These are phyloP conservation scores for Gonatopus flavifemur DNA, from an alignment of 1,140 invertebrate species.

Conservation along the genomic window DNA sequence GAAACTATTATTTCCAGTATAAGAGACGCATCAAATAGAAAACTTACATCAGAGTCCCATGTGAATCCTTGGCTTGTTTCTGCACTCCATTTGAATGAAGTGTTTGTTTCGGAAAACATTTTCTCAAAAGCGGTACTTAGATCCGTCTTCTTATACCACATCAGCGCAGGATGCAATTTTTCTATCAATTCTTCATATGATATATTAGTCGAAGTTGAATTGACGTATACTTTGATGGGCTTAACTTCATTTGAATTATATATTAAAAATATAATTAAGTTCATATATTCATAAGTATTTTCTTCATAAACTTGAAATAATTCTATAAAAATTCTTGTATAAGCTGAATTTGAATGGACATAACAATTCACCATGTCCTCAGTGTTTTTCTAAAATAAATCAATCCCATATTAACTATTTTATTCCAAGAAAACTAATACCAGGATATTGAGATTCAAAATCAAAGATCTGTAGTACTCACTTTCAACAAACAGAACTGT, in stretches of 20 bases:
- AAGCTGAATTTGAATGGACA: conserved; percentile 17
- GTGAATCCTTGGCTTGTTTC: conserved; percentile 1
- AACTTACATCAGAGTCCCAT: conserved; percentile 12
- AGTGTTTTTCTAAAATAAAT: conserved; percentile 17
- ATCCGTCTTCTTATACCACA: conserved; percentile 13
- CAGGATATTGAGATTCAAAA: too few relatives aligned
- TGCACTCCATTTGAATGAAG: conserved; percentile 15
- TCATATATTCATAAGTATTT: conserved; percentile 7
- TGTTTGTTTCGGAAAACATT: background rate
- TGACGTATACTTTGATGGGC: conserved; percentile 21
- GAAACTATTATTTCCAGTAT: too few relatives aligned
- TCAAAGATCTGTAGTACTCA: conserved; percentile 9
- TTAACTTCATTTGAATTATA: conserved; percentile 22
- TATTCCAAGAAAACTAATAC: too few relatives aligned
- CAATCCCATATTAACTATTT: background rate
- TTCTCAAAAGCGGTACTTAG: conserved; percentile 22
- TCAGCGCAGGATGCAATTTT: conserved; percentile 11
- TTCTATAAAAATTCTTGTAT: conserved; percentile 20
- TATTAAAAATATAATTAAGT: conserved; percentile 18
- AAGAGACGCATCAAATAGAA: too few relatives aligned
- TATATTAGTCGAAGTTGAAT: background rate
- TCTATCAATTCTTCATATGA: background rate
- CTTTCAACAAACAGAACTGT: conserved; percentile 26
- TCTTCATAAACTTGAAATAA: conserved; percentile 13
- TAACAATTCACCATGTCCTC: conserved; percentile 7